Base-by-base conservation (phyloP, 2,888 invertebrate species). In the Philhelius pedissequus region DNA sequence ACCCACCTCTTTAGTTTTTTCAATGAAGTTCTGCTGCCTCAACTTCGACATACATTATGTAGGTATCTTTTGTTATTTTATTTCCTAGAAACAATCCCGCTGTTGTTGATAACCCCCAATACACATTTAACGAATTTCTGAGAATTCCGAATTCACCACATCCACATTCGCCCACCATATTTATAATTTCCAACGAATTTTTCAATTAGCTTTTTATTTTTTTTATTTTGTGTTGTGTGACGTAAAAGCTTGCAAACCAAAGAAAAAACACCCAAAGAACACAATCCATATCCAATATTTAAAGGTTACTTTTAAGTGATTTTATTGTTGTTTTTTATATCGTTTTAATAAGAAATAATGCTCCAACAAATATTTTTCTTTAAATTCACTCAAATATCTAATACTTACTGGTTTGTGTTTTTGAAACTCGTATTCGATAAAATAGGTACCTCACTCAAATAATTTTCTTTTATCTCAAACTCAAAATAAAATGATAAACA, bases 151-250 rank as follows among this genome's bases (percentile, higher is more conserved):
- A 50, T 13, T 32, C 8, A 18, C 32, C 32, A 13, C 32, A 35
- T 32, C 32, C 60, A 40, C 15, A 13, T 11, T 30, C 0, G 15
- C 0, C 5, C 2, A 4, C 4, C 2, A 11, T 5, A 2, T 56
- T 2, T 43, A 69, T 78, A 74, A 73, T 83, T 70, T 83, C 78
- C 38, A 38, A 66, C 40, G 73, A 58, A 64, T 43, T 69, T 38
- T 52, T n/a, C 50, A 27, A 50, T 50, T 13, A 22, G 56, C 27
- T 18, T 58, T 27, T 5, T 50, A 38, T 30, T 58, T 75, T 60
- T 58, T 76, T 66, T 25, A 9, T 4, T 9, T 8, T 15, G 60
- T 27, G 11, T 8, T 60, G 32, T 68, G 74, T 83, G 78, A 83
- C 83, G 82, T 70, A 62, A 71, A 77, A 58, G 43, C 25, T 11